Evolutionary conservation across 2,113 vertebrate genomes (phyloP).

Genomic region (Sorex araneus): DNA sequence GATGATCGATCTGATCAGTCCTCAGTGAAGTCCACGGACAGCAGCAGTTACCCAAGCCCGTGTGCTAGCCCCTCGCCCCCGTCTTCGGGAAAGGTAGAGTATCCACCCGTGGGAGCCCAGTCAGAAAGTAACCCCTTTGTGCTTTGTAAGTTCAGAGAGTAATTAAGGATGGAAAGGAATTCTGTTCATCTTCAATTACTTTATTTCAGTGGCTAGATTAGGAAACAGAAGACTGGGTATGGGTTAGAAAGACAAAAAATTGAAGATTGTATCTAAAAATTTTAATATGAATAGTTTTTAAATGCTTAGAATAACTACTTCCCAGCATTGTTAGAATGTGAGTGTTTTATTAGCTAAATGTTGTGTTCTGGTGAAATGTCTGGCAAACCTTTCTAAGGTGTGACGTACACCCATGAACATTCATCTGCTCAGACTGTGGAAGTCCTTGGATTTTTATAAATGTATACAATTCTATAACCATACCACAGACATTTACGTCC

Average conservation of each 20-base stretch:
- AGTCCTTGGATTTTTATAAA: background rate
- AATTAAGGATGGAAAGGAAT: conserved; percentile 29
- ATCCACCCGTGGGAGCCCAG: background rate
- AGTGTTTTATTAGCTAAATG: conserved; percentile 35
- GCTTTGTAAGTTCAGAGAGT: conserved; percentile 54
- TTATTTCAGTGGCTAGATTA: conserved; percentile 52
- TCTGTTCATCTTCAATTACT: conserved; percentile 53
- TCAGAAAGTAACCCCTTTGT: conserved; percentile 38
- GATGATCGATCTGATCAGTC: conserved; percentile 88
- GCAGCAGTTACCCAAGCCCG: conserved; percentile 87
- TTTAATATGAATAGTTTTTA: conserved; percentile 55
- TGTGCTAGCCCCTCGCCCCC: conserved; percentile 89
- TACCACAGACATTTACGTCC: background rate
- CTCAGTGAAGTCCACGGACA: conserved; percentile 89
- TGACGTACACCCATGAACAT: no score
- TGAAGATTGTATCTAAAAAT: conserved; percentile 48
- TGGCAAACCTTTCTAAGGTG: conserved; percentile 31
- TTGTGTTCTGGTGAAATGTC: conserved; percentile 22
- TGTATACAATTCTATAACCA: background rate
- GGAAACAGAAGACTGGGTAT: conserved; percentile 13
- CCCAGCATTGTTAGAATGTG: background rate
- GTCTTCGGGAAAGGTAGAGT: conserved; percentile 90
- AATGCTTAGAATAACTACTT: conserved; percentile 5
- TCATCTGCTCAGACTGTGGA: no score
- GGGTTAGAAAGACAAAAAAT: conserved; percentile 33